phyloP scores from a whole-genome alignment of 2,113 vertebrate genomes.

The Hypanus sabinus region DNA sequence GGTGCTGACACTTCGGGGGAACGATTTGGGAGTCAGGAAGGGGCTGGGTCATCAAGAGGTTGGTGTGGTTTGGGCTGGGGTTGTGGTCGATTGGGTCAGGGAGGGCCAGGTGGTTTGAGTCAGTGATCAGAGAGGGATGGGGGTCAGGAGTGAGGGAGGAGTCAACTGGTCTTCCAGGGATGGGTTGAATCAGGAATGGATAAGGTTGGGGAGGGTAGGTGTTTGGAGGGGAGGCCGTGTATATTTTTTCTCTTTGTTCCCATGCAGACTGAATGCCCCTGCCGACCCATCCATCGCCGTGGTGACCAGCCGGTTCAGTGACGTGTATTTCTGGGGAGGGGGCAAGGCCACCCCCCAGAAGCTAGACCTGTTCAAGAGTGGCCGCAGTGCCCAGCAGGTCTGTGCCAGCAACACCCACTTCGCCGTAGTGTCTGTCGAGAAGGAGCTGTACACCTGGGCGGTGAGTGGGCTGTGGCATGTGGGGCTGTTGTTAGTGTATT shows the following conservation, averaged over 20 bases:
- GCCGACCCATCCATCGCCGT: conserved; percentile 84
- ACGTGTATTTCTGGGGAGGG: conserved; percentile 96
- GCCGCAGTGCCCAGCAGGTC: conserved; percentile 87
- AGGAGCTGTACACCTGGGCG: conserved; percentile 97
- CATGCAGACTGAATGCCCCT: conserved; percentile 70
- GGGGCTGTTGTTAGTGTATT: too few relatives aligned
- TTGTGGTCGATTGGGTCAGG: too few relatives aligned
- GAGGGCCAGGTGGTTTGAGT: neutral
- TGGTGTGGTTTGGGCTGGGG: too few relatives aligned
- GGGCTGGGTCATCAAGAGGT: too few relatives aligned
- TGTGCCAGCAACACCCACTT: conserved; percentile 94
- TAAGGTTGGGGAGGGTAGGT: neutral
- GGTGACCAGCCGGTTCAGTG: conserved; percentile 88
- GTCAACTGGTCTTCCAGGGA: too few relatives aligned
- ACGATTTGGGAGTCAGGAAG: too few relatives aligned
- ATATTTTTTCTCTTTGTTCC: conserved; percentile 36
- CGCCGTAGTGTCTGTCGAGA: conserved; percentile 95
- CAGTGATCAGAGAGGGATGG: too few relatives aligned
- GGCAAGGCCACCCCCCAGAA: conserved; percentile 96
- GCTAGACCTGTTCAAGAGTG: conserved; percentile 87
- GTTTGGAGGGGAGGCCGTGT: neutral
- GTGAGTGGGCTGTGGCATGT: conserved; percentile 60
- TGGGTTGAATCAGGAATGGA: too few relatives aligned
- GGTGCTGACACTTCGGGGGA: neutral
- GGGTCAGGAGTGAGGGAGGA: too few relatives aligned